Percentiles rank a stretch among this genome's conserved stretches.
Evolutionary conservation across 1,140 invertebrate species (phyloP).

Genomic region (Drosophila bocki): DNA sequence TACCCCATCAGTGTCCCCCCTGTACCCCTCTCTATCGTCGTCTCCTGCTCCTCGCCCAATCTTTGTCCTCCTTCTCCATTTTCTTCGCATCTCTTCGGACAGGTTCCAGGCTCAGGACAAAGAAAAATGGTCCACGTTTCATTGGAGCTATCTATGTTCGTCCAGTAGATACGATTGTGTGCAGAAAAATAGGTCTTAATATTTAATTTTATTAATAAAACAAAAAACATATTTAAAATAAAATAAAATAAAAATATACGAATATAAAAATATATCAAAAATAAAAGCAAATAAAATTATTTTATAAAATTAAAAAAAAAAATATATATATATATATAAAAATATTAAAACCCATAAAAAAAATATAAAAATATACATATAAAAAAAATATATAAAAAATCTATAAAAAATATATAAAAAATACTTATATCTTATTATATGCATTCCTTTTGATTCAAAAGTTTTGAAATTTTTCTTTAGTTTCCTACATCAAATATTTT

Average conservation of each 20-base stretch:
- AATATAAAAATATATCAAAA: too few relatives aligned
- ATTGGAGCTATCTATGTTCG: slow-evolving; percentile 49
- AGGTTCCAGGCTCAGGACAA: slow-evolving; percentile 53
- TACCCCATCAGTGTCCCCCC: not conserved
- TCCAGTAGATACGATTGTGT: slow-evolving; percentile 13
- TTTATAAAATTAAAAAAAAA: too few relatives aligned
- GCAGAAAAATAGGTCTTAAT: too few relatives aligned
- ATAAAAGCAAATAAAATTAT: too few relatives aligned
- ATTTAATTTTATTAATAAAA: not conserved
- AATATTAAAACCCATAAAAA: too few relatives aligned
- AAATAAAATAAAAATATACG: too few relatives aligned
- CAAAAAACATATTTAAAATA: too few relatives aligned
- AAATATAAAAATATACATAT: too few relatives aligned
- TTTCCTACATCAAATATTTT: not conserved
- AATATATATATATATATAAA: too few relatives aligned
- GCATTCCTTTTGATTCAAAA: not conserved
- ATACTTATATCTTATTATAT: too few relatives aligned
- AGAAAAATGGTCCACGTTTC: slow-evolving; percentile 80
- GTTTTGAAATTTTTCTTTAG: not conserved
- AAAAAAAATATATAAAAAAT: too few relatives aligned
- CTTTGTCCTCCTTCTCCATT: not conserved
- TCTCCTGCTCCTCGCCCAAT: not conserved
- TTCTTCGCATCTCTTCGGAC: slow-evolving; percentile 12
- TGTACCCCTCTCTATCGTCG: not conserved
- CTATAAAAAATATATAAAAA: too few relatives aligned